Evolutionary conservation across 2,797 vertebrate species (phyloP).

Genomic region (Pteropus rufus): DNA sequence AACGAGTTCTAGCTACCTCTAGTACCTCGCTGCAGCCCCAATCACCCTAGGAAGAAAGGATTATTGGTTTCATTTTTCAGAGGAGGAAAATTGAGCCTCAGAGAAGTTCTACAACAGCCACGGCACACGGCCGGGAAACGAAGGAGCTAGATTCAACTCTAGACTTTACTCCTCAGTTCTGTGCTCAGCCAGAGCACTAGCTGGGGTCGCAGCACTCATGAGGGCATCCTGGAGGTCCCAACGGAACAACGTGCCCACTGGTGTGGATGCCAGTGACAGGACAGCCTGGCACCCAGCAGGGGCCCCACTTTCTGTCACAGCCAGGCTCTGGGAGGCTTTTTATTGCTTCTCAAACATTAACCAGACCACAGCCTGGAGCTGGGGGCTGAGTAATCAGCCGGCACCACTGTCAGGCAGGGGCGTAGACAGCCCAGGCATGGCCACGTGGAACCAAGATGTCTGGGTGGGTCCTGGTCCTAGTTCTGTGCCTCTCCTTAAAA

Average conservation of each 20-base stretch:
- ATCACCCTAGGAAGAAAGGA: not conserved
- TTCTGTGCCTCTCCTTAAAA: not conserved
- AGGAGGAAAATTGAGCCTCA: not conserved
- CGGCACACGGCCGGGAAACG: not conserved
- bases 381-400: not conserved
- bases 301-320: not conserved
- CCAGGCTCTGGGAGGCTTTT: not conserved
- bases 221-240: not conserved
- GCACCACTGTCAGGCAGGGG: not conserved
- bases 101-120: not conserved
- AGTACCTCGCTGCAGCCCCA: not conserved
- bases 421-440: not conserved
- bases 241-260: accelerated
- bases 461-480: not conserved
- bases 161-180: not conserved
- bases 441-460: not conserved
- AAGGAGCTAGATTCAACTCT: not conserved
- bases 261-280: not conserved
- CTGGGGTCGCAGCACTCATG: not conserved
- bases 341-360: slow-evolving; percentile 30
- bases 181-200: not conserved
- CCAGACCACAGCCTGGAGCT: not conserved
- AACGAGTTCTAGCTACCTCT: not conserved
- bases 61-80: not conserved
- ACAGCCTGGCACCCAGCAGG: not conserved